Conservation (phyloP, 2,888 invertebrate species). For the Aspidiotus rigidus region DNA sequence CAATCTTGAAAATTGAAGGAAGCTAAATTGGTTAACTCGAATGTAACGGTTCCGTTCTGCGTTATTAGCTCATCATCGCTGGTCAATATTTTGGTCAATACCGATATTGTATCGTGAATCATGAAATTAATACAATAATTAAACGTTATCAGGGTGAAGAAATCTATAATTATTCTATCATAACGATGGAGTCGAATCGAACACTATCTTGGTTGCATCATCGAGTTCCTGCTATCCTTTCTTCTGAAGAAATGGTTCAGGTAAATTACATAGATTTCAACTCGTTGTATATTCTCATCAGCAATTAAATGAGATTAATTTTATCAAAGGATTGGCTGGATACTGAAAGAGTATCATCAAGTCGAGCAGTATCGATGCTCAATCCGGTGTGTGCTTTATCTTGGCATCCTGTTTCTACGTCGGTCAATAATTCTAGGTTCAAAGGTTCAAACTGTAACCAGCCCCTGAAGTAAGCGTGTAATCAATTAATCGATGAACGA, state of each 20-base stretch:
- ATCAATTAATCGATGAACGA: too few species aligned
- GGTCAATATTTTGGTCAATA: too few species aligned
- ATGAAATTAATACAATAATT: too few species aligned
- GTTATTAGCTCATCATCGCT: too few species aligned
- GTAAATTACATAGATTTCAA: slow-evolving; percentile 43
- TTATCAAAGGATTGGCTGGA: slow-evolving; percentile 57
- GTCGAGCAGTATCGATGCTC: slow-evolving; percentile 49
- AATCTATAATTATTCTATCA: slow-evolving; percentile 63
- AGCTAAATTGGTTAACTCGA: too few species aligned
- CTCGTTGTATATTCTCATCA: slow-evolving; percentile 15
- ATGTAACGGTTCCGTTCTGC: too few species aligned
- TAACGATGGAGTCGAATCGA: slow-evolving; percentile 64
- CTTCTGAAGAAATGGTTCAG: slow-evolving; percentile 54
- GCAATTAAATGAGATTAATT: slow-evolving; percentile 6
- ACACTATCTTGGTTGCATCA: slow-evolving; percentile 65
- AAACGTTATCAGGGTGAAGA: slow-evolving; percentile 44
- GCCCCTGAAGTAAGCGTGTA: slow-evolving; percentile 36
- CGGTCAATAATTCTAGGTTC: slow-evolving; percentile 63
- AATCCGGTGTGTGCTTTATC: slow-evolving; percentile 49
- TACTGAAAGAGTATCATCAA: slow-evolving; percentile 48
- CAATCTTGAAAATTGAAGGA: too few species aligned
- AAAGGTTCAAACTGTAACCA: slow-evolving; percentile 48
- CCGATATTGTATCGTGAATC: too few species aligned
- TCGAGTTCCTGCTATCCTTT: slow-evolving; percentile 69
- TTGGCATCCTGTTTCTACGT: slow-evolving; percentile 61